Evolutionary conservation across 2,888 invertebrate species (phyloP).

Genomic region (Ochlodes sylvanus): DNA sequence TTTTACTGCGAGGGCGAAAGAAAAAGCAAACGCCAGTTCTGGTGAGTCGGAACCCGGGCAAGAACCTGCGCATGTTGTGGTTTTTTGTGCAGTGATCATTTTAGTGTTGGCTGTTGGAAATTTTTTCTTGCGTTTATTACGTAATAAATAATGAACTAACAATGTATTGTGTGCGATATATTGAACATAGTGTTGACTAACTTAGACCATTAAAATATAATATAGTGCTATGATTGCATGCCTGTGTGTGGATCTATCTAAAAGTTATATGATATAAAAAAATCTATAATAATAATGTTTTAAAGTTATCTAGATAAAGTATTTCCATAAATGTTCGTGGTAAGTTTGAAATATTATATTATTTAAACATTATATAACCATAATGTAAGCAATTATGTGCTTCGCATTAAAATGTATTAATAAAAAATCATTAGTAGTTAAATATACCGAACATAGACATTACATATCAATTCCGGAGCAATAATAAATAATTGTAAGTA

Average conservation of each 20-base stretch:
- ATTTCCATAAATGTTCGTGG: neutral
- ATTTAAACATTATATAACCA: too few species aligned
- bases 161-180: conserved; percentile 55
- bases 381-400: too few species aligned
- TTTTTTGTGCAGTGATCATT: conserved; percentile 80
- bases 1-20: conserved; percentile 82
- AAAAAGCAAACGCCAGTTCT: conserved; percentile 81
- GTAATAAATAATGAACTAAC: conserved; percentile 65
- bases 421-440: too few species aligned
- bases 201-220: neutral
- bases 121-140: conserved; percentile 68
- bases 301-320: neutral
- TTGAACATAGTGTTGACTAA: conserved; percentile 7
- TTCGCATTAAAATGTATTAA: too few species aligned
- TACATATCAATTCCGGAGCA: too few species aligned
- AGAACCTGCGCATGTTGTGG: conserved; percentile 79
- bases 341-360: conserved; percentile 3
- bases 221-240: conserved; percentile 38
- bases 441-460: too few species aligned
- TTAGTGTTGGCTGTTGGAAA: conserved; percentile 75
- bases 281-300: neutral
- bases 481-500: too few species aligned
- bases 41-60: conserved; percentile 75
- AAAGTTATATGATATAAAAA: neutral
- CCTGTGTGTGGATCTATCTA: conserved; percentile 42